A percentile compares a stretch with the other conserved stretches of the same genome.
phyloP scores from a whole-genome alignment of 2,888 invertebrate species.

The Drosophila monieri region DNA sequence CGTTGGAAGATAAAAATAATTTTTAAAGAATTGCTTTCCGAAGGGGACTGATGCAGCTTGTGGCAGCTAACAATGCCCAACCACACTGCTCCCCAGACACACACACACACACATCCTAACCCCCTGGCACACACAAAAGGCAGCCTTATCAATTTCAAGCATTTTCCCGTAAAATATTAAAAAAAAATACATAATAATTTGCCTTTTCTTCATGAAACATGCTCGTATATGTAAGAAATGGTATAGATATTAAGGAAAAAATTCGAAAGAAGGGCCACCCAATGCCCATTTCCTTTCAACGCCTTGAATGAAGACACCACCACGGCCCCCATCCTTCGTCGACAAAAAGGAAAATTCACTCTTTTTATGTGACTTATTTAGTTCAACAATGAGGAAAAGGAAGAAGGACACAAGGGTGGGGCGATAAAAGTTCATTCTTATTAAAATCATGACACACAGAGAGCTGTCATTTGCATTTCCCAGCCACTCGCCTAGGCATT shows the following conservation, averaged over 20 bases:
- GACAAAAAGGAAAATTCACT: slow-evolving; percentile 29
- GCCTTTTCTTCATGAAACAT: slow-evolving; percentile 40
- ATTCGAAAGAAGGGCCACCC: slow-evolving; percentile 6
- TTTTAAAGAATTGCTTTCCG: background rate
- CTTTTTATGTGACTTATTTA: slow-evolving; percentile 70
- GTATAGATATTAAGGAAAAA: slow-evolving; percentile 2
- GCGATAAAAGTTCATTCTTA: slow-evolving; percentile 52
- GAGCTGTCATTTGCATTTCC: slow-evolving; percentile 64
- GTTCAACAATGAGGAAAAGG: slow-evolving; percentile 45
- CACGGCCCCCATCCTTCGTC: background rate
- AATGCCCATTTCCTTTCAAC: slow-evolving; percentile 35
- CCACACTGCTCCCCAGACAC: slow-evolving; percentile 5
- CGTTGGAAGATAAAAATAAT: background rate
- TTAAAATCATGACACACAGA: slow-evolving; percentile 66
- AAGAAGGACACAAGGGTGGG: background rate
- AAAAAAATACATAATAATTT: slow-evolving; percentile 53
- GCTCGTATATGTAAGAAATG: slow-evolving; percentile 3
- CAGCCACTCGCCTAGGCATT: slow-evolving; percentile 35
- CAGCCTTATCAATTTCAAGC: slow-evolving; percentile 74
- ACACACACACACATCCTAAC: slow-evolving; percentile 9
- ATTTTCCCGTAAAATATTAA: slow-evolving; percentile 65
- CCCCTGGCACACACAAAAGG: slow-evolving; percentile 22
- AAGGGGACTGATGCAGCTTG: slow-evolving; percentile 4
- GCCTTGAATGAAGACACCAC: slow-evolving; percentile 1
- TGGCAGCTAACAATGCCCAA: slow-evolving; percentile 35